Evolutionary conservation across 1,140 invertebrate species (phyloP).

Genomic region (Panulirus ornatus): DNA sequence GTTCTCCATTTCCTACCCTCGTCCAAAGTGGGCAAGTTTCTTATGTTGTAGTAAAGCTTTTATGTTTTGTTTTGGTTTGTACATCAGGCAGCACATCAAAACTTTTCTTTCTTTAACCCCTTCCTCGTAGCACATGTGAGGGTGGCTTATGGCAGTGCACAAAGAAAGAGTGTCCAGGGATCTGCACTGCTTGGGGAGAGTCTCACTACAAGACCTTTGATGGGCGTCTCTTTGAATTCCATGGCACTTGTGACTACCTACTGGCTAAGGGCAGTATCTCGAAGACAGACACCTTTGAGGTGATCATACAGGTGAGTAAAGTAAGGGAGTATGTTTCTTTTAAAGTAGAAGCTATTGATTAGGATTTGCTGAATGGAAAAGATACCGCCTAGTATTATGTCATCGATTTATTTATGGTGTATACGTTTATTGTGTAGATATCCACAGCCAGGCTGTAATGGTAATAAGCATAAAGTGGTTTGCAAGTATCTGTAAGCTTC

Average conservation of each 20-base stretch:
- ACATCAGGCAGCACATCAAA: too few relatives aligned
- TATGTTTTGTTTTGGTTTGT: neutral
- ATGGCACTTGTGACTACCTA: slow-evolving; percentile 92
- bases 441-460: too few relatives aligned
- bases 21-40: too few relatives aligned
- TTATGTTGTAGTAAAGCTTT: neutral
- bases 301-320: slow-evolving; percentile 84
- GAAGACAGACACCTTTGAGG: slow-evolving; percentile 82
- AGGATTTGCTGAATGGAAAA: too few relatives aligned
- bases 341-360: too few relatives aligned
- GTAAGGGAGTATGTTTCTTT: too few relatives aligned
- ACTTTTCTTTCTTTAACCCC: slow-evolving; percentile 19
- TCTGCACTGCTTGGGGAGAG: slow-evolving; percentile 90
- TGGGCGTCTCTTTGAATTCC: slow-evolving; percentile 89
- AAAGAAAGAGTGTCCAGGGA: slow-evolving; percentile 80
- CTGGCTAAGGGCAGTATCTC: slow-evolving; percentile 85
- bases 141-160: slow-evolving; percentile 78
- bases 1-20: too few relatives aligned
- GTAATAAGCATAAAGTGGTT: too few relatives aligned
- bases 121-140: slow-evolving; percentile 80
- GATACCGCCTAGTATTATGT: too few relatives aligned
- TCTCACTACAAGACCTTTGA: slow-evolving; percentile 94
- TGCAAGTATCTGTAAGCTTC: too few relatives aligned
- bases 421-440: too few relatives aligned
- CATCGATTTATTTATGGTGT: too few relatives aligned